A percentile compares a stretch with the other conserved stretches of the same genome.
phyloP scores from a whole-genome alignment of 2,888 invertebrate genomes.

The Noctua pronuba region DNA sequence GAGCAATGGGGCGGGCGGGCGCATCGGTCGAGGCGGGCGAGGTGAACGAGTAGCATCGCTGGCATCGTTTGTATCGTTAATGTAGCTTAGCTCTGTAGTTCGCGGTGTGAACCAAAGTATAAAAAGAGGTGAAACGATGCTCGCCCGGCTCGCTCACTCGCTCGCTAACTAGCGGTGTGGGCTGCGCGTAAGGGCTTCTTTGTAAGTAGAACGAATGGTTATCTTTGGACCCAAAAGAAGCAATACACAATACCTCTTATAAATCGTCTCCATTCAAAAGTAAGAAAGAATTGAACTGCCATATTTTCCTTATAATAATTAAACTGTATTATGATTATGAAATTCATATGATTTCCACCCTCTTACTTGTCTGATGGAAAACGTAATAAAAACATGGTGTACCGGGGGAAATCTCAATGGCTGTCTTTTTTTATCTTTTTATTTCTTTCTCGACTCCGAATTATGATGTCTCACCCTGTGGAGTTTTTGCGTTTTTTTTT shows the following conservation, averaged over 20 bases:
- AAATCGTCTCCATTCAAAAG: constrained; percentile 18
- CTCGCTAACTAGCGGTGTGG: too few species aligned
- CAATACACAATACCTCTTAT: neutral
- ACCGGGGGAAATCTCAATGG: constrained; percentile 84
- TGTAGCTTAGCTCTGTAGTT: too few species aligned
- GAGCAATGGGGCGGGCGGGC: too few species aligned
- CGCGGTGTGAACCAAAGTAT: too few species aligned
- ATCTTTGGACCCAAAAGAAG: neutral
- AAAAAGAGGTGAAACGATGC: too few species aligned
- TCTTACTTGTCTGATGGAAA: constrained; percentile 79
- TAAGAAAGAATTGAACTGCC: constrained; percentile 20
- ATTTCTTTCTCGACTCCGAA: constrained; percentile 74
- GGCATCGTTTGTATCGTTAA: too few species aligned
- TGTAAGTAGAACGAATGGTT: neutral
- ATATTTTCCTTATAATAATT: constrained; percentile 58
- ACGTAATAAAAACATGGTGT: constrained; percentile 81
- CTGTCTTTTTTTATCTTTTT: constrained; percentile 77
- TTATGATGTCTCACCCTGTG: constrained; percentile 75
- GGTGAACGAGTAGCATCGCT: too few species aligned
- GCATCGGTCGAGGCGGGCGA: too few species aligned
- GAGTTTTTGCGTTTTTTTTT: constrained; percentile 62
- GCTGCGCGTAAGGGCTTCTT: too few species aligned
- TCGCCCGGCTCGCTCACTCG: too few species aligned
- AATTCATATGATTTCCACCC: constrained; percentile 67
- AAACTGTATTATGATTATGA: constrained; percentile 62